A percentile compares a stretch with the other conserved stretches of the same genome.
phyloP scores from a whole-genome alignment of 2,113 vertebrate species.

The Raphicerus campestris region DNA sequence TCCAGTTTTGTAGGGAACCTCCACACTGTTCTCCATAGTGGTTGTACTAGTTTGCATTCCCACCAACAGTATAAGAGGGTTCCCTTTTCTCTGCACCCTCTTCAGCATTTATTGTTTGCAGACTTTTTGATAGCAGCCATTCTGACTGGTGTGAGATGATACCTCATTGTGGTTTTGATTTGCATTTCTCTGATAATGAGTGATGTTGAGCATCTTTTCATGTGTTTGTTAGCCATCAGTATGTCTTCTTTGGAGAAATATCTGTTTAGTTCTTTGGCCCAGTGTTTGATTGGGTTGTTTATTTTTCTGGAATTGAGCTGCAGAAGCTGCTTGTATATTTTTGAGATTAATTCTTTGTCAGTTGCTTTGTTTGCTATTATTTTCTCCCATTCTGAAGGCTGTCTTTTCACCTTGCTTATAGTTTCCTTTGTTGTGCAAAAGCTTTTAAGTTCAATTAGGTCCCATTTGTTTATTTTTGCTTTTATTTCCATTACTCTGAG shows the following conservation, averaged over 20 bases:
- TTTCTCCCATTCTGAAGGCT: background rate
- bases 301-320: background rate
- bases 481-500: background rate
- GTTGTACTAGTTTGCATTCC: background rate
- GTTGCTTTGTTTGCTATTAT: background rate
- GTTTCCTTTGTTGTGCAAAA: background rate
- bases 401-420: background rate
- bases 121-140: background rate
- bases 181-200: background rate
- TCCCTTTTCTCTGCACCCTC: background rate
- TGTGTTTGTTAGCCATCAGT: background rate
- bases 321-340: background rate
- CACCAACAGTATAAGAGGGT: background rate
- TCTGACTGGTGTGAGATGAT: background rate
- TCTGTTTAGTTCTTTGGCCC: background rate
- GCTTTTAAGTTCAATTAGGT: background rate
- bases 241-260: background rate
- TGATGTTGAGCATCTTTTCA: background rate
- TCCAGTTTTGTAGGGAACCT: background rate
- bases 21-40: background rate
- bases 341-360: background rate
- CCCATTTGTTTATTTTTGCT: background rate
- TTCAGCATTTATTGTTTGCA: background rate
- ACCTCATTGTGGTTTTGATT: background rate
- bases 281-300: background rate